Conservation (phyloP, 2,888 invertebrate genomes). For the Hemithea aestivaria region DNA sequence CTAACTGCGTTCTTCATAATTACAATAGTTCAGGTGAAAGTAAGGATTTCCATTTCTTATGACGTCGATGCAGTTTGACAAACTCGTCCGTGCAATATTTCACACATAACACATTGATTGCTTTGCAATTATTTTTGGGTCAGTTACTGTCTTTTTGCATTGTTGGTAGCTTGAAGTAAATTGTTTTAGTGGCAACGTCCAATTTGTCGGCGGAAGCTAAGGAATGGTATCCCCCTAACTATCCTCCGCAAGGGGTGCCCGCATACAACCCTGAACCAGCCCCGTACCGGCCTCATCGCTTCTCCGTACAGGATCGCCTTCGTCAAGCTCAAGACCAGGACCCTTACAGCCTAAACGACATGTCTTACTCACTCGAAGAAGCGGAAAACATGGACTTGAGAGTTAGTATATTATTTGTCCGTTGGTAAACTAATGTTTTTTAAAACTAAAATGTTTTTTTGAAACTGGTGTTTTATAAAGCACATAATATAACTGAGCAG, state of each 20-base stretch:
- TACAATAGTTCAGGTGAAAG: constrained; percentile 69
- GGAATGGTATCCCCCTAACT: constrained; percentile 80
- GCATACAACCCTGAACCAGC: constrained; percentile 52
- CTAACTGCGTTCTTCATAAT: constrained; percentile 50
- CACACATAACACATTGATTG: constrained; percentile 35
- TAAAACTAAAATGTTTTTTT: no score
- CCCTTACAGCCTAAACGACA: constrained; percentile 63
- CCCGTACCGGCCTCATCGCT: constrained; percentile 56
- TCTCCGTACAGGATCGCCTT: constrained; percentile 69
- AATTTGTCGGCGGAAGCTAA: constrained; percentile 78
- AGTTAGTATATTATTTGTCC: constrained; percentile 40
- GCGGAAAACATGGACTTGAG: constrained; percentile 63
- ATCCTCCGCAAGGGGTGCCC: constrained; percentile 54
- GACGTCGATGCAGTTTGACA: constrained; percentile 64
- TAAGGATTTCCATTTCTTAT: constrained; percentile 69
- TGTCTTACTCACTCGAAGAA: constrained; percentile 67
- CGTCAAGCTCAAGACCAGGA: constrained; percentile 69
- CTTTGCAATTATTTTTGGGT: constrained; percentile 34
- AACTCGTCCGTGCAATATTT: constrained; percentile 41
- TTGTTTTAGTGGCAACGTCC: constrained; percentile 56
- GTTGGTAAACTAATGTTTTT: constrained; percentile 8
- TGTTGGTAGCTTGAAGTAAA: constrained; percentile 15
- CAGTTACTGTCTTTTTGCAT: constrained; percentile 18
- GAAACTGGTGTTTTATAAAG: no score
- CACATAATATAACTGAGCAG: no score